phyloP scores from a whole-genome alignment of 2,113 vertebrate genomes.

The Corythaixoides concolor region DNA sequence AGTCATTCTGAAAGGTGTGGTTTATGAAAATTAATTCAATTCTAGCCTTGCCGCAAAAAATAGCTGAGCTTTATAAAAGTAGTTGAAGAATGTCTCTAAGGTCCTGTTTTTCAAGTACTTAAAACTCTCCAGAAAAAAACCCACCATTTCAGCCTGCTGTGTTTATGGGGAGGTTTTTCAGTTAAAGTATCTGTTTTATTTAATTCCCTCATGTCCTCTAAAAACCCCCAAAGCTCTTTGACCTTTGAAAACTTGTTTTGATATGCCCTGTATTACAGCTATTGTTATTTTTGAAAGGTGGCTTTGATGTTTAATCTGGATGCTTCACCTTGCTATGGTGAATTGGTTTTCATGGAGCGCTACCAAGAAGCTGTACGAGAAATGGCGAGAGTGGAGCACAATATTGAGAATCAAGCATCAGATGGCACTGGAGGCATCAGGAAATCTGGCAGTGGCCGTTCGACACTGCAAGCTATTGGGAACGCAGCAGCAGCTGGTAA shows the following conservation, averaged over 20 bases:
- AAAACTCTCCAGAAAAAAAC: neutral
- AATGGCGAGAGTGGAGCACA: conserved; percentile 88
- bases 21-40: neutral
- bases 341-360: conserved; percentile 91
- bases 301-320: conserved; percentile 87
- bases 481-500: conserved; percentile 93
- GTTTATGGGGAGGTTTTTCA: neutral
- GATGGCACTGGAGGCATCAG: conserved; percentile 67
- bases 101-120: neutral
- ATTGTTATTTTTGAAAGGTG: conserved; percentile 76
- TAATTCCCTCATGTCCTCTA: neutral
- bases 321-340: conserved; percentile 81
- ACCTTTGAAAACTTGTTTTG: neutral
- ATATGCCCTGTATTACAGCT: neutral
- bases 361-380: conserved; percentile 88
- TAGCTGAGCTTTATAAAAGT: neutral
- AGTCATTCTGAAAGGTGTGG: neutral
- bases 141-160: neutral
- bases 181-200: neutral
- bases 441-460: conserved; percentile 83
- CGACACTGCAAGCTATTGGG: conserved; percentile 92
- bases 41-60: neutral
- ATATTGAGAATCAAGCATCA: conserved; percentile 86
- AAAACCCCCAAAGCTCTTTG: neutral
- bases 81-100: neutral